Evolutionary conservation across 2,888 invertebrate species (phyloP).

Genomic region (Pandemis corylana): DNA sequence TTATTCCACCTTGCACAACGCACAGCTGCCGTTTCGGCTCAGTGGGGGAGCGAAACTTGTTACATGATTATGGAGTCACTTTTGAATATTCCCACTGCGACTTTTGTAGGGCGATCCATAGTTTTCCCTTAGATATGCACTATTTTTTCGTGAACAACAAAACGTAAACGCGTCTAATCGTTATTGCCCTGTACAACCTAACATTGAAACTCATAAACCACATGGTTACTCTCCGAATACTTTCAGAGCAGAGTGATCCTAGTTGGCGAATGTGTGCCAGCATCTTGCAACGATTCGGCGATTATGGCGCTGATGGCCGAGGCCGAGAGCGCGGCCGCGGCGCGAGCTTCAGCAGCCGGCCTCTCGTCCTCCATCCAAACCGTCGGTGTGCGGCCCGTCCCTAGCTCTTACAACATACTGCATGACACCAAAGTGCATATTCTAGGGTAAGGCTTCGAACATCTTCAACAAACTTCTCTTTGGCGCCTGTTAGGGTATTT

Average conservation of each 20-base stretch:
- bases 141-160: background rate
- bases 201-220: background rate
- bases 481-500: background rate
- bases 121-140: background rate
- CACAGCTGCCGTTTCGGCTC: background rate
- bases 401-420: slow-evolving; percentile 87
- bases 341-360: slow-evolving; percentile 61
- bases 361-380: slow-evolving; percentile 80
- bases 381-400: slow-evolving; percentile 87
- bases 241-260: slow-evolving; percentile 87
- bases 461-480: too few relatives aligned
- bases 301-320: slow-evolving; percentile 72
- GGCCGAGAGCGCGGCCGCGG: slow-evolving; percentile 67
- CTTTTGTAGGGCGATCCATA: background rate
- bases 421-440: slow-evolving; percentile 88
- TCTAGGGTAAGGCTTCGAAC: slow-evolving; percentile 82
- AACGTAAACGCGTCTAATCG: background rate
- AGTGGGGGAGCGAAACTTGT: background rate
- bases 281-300: slow-evolving; percentile 86
- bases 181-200: background rate
- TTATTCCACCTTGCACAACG: background rate
- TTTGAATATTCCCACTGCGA: background rate
- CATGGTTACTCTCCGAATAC: background rate
- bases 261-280: slow-evolving; percentile 91
- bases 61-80: background rate